phyloP scores from a whole-genome alignment of 92 coral and sea anemone species.

The Meandrina meandrites region DNA sequence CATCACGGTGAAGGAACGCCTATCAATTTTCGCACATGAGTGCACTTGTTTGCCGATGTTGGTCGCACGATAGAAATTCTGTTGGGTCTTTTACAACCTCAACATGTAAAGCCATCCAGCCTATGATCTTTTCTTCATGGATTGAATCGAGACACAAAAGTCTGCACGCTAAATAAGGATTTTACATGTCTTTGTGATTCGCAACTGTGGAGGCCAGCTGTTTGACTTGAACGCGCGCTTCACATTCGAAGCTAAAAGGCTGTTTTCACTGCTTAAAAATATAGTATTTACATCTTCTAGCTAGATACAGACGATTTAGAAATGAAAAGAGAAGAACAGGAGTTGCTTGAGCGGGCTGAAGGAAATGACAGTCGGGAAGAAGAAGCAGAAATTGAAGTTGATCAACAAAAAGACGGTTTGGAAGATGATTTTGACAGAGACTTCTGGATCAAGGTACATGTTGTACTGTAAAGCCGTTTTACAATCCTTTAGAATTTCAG shows the following conservation, averaged over 20 bases:
- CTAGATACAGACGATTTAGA: neutral
- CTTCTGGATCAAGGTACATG: conserved; percentile 77
- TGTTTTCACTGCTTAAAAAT: neutral
- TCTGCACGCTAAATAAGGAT: neutral
- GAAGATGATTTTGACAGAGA: conserved; percentile 85
- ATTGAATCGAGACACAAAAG: neutral
- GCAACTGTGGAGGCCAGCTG: neutral
- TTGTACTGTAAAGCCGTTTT: neutral
- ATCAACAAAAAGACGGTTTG: conserved; percentile 27
- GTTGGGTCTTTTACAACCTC: neutral
- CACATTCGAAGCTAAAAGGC: neutral
- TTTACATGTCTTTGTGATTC: neutral
- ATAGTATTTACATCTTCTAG: neutral
- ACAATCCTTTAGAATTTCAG: no score
- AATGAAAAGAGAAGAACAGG: conserved; percentile 39
- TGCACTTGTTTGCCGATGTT: neutral
- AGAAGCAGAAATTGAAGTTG: conserved; percentile 1
- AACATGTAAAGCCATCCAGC: neutral
- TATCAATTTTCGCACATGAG: neutral
- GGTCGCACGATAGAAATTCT: neutral
- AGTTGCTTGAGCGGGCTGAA: conserved; percentile 21
- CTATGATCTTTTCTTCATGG: neutral
- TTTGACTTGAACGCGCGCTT: neutral
- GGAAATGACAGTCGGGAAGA: conserved; percentile 12
- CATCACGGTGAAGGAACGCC: neutral